A percentile compares a stretch with the other conserved stretches of the same genome.
These are phyloP conservation scores for Tauraco hartlaubi DNA, from an alignment of 2,797 vertebrate species.

Conservation along the genomic window DNA sequence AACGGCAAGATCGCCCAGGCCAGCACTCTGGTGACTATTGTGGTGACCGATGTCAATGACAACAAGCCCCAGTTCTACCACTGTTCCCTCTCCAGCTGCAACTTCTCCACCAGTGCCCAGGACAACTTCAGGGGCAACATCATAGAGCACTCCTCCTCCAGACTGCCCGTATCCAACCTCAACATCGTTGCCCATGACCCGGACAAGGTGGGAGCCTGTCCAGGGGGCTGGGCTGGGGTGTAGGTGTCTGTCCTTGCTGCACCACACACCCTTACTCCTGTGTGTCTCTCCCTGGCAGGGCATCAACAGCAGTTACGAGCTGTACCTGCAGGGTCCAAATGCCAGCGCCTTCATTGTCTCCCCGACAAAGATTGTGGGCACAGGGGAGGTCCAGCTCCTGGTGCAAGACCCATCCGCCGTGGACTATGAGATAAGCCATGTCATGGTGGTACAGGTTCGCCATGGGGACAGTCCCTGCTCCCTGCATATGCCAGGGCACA, in stretches of 20 bases:
- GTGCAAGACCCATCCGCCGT: slow-evolving; percentile 78
- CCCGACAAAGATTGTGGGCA: slow-evolving; percentile 64
- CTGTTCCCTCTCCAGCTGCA: slow-evolving; percentile 79
- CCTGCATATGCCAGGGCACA: neutral
- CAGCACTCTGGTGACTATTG: slow-evolving; percentile 78
- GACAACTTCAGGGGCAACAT: slow-evolving; percentile 81
- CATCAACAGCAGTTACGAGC: slow-evolving; percentile 75
- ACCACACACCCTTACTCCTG: neutral
- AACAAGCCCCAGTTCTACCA: slow-evolving; percentile 88
- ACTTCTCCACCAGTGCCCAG: slow-evolving; percentile 32
- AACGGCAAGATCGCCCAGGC: slow-evolving; percentile 62
- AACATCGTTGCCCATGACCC: slow-evolving; percentile 84
- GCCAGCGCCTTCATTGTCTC: slow-evolving; percentile 83
- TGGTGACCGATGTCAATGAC: slow-evolving; percentile 89
- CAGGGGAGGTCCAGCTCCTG: slow-evolving; percentile 82
- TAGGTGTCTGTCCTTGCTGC: neutral
- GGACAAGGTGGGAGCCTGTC: slow-evolving; percentile 82
- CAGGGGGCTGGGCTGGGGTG: neutral
- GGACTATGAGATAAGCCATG: slow-evolving; percentile 85
- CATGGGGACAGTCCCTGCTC: neutral
- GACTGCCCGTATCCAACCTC: slow-evolving; percentile 78
- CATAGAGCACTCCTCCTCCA: slow-evolving; percentile 82
- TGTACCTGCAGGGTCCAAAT: slow-evolving; percentile 80
- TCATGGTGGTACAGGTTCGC: slow-evolving; percentile 85
- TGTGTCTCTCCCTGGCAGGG: slow-evolving; percentile 70